Percentiles rank a stretch among this genome's conserved stretches.
These are phyloP conservation scores for Rhizomys pruinosus DNA, from an alignment of 2,113 vertebrate species.

Conservation along the genomic window DNA sequence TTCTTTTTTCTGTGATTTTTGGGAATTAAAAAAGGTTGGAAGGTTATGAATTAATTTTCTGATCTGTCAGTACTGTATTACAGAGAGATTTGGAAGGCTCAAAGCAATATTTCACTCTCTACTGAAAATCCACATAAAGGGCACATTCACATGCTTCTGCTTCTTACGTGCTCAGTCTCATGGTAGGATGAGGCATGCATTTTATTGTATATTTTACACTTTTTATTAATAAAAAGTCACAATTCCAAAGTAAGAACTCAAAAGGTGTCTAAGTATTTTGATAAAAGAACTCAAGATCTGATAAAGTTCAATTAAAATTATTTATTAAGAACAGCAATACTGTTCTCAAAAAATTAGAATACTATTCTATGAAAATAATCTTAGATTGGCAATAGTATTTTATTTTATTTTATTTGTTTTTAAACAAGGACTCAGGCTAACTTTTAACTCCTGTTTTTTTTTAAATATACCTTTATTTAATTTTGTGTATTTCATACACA, in stretches of 20 bases:
- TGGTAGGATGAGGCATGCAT: conserved; percentile 11
- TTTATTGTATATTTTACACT: conserved; percentile 16
- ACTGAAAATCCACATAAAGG: conserved; percentile 62
- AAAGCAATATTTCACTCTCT: conserved; percentile 68
- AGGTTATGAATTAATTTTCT: conserved; percentile 75
- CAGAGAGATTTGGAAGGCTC: conserved; percentile 71
- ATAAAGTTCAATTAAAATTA: neutral
- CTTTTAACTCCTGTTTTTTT: no score
- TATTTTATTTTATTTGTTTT: no score
- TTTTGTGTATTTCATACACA: no score
- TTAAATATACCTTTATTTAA: no score
- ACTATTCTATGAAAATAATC: no score
- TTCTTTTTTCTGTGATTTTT: conserved; percentile 41
- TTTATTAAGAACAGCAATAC: neutral
- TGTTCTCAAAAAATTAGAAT: no score
- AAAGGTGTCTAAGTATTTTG: neutral
- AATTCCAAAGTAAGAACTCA: conserved; percentile 32
- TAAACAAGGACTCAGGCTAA: no score
- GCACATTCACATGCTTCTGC: conserved; percentile 35
- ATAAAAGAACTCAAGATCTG: neutral
- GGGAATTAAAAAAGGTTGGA: conserved; percentile 60
- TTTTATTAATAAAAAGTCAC: neutral
- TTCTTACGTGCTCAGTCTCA: conserved; percentile 50
- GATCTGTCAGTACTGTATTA: conserved; percentile 66
- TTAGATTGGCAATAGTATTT: no score